Evolutionary conservation across 2,888 invertebrate genomes (phyloP).

Genomic region (Meta bourneti): DNA sequence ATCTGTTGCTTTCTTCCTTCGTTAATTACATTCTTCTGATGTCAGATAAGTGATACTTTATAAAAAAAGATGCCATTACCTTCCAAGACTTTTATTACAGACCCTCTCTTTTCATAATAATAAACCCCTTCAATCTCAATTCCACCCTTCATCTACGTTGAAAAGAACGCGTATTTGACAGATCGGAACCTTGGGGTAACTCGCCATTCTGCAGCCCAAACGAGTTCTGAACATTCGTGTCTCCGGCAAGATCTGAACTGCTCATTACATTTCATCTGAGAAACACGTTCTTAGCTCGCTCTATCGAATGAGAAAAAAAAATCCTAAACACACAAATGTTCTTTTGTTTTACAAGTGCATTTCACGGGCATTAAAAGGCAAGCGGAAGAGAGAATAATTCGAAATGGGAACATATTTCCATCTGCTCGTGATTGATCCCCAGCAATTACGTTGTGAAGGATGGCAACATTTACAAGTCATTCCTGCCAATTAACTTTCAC

Average conservation of each 20-base stretch:
- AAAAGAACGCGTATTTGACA: not conserved
- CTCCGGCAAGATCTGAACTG: not conserved
- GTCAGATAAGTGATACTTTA: not conserved
- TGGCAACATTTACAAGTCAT: not conserved
- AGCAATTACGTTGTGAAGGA: not conserved
- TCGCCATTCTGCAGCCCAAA: not conserved
- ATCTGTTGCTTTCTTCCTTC: not conserved
- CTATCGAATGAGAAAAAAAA: not conserved
- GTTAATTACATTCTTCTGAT: not conserved
- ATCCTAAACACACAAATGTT: not conserved
- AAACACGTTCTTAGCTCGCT: not conserved
- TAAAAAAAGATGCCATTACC: not conserved
- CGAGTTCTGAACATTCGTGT: not conserved
- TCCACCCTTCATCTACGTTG: not conserved
- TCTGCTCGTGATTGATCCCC: slow-evolving; percentile 1
- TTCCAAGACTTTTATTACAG: not conserved
- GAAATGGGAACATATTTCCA: not conserved
- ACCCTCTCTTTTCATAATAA: not conserved
- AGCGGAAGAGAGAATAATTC: not conserved
- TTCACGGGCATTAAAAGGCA: not conserved
- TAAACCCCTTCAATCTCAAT: not conserved
- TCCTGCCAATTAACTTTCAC: not conserved
- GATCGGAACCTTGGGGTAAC: not conserved
- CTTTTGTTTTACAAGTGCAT: slow-evolving; percentile 1
- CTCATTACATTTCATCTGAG: not conserved